Conservation (phyloP, 2,888 invertebrate genomes). For the Pammene aurita region DNA sequence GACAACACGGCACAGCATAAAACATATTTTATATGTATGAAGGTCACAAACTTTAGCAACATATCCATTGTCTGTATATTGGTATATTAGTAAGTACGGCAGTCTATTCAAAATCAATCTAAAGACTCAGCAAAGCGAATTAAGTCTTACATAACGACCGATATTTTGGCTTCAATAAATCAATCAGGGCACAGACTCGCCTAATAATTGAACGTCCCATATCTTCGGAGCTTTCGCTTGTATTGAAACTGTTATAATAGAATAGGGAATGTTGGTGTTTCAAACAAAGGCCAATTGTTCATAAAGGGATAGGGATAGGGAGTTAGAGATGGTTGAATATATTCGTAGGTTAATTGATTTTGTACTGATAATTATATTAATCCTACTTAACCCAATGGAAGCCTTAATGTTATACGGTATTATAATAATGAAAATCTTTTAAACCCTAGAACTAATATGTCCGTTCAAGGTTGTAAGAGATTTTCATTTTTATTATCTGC, state of each 20-base stretch:
- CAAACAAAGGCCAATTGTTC: constrained; percentile 29
- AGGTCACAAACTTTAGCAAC: too few relatives aligned
- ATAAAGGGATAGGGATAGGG: constrained; percentile 2
- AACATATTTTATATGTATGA: too few relatives aligned
- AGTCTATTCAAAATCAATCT: background rate
- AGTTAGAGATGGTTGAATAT: constrained; percentile 19
- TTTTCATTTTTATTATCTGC: too few relatives aligned
- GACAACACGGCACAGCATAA: too few relatives aligned
- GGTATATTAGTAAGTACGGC: background rate
- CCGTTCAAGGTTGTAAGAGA: too few relatives aligned
- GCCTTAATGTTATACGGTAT: background rate
- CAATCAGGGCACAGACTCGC: constrained; percentile 21
- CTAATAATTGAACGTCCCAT: constrained; percentile 36
- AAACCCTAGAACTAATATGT: background rate
- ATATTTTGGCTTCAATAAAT: constrained; percentile 25
- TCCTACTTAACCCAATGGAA: background rate
- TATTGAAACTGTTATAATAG: constrained; percentile 37
- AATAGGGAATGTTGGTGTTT: constrained; percentile 35
- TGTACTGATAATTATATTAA: constrained; percentile 2
- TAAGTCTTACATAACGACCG: background rate
- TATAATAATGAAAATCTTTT: background rate
- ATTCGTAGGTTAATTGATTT: constrained; percentile 12
- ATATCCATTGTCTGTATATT: too few relatives aligned
- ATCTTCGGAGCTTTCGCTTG: constrained; percentile 24
- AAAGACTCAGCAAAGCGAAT: background rate